Percentiles rank a stretch among this genome's conserved stretches.
Conservation (phyloP, 2,113 vertebrate genomes). For the Oryctolagus cuniculus region mOryCun1.1 NC_091436.1:2692501-2693000, state of each 20-base stretch:
- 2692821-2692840: background rate
- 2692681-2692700: background rate
- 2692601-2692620: background rate
- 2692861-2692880: background rate
- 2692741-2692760: background rate
- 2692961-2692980: too few relatives aligned
- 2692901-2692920: too few relatives aligned
- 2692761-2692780: background rate
- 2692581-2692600: background rate
- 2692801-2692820: background rate
- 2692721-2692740: constrained; percentile 7
- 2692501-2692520: accelerated
- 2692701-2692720: background rate
- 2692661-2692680: background rate
- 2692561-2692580: background rate
- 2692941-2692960: too few relatives aligned
- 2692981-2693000: too few relatives aligned
- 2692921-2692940: too few relatives aligned
- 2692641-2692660: background rate
- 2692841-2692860: background rate
- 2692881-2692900: background rate
- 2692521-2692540: background rate
- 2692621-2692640: background rate
- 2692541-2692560: too few relatives aligned
- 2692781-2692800: background rate